Base-by-base conservation (phyloP, 1,140 invertebrate species). In the Trichoplusia ni region DNA sequence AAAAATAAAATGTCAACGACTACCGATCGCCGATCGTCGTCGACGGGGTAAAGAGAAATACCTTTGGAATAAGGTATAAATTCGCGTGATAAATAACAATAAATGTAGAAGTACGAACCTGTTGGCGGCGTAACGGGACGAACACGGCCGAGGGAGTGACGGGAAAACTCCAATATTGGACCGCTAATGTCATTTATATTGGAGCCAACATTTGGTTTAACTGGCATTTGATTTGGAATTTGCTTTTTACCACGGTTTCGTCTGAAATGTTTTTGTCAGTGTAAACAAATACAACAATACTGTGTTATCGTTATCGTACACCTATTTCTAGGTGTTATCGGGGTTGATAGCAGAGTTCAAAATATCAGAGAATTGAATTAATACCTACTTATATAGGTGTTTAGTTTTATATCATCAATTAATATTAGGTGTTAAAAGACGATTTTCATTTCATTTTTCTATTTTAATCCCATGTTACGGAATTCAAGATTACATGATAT, bases 61-160 rank as follows among this genome's bases (percentile, higher is more conserved):
- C 11, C 5, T 27, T n/a, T 40, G 37, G 29, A 8, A 72, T 79
- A 78, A 68, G 71, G 75, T 69, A 40, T 49, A 67, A 53, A 67
- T 61, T 79, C 25, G 73, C 64, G 65, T 75, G 70, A 27, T 49
- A 42, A 35, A 21, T 18, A 33, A 54, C 23, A 51, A 42, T 35
- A 70, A 66, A 66, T 67, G 7, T 44, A 37, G 31, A 21, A 59
- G 64, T 72, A 81, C 79, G 64, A 79, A 82, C 79, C 78, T 77
- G 69, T 51, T 37, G 33, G 67, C 80, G 71, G 73, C 78, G 75
- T 73, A 69, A 77, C 73, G 74, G 75, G 63, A 72, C 80, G 78
- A 64, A 61, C 67, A 77, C 78, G 73, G 61, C 62, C 71, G 64
- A 66, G 64, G 77, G 72, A 84, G 80, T 82, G 80, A 82, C 76